Percentiles rank a stretch among this genome's conserved stretches.
These are phyloP conservation scores for Hoplodrina blanda DNA, from an alignment of 2,888 invertebrate species.

Conservation along the genomic window DNA sequence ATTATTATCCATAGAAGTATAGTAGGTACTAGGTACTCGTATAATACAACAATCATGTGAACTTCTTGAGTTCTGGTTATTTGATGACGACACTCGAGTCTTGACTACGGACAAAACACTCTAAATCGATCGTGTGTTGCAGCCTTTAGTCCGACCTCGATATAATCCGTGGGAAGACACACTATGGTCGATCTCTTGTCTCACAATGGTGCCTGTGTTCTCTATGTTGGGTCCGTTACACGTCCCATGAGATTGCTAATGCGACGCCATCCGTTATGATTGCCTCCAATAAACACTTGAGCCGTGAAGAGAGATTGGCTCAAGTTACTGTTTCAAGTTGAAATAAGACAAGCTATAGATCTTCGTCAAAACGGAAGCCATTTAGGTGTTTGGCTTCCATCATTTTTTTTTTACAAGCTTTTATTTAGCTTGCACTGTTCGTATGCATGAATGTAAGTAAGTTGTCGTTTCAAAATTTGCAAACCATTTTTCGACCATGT, in stretches of 20 bases:
- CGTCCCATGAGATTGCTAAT: conserved; percentile 66
- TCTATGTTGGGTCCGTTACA: conserved; percentile 59
- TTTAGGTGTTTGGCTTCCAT: background rate
- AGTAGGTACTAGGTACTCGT: background rate
- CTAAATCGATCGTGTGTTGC: conserved; percentile 60
- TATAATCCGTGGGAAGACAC: conserved; percentile 82
- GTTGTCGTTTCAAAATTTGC: no score
- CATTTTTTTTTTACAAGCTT: no score
- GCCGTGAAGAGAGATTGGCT: conserved; percentile 36
- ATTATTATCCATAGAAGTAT: no score
- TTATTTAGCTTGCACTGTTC: no score
- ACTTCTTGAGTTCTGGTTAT: conserved; percentile 28
- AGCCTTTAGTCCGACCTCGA: conserved; percentile 73
- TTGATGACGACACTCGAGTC: conserved; percentile 28
- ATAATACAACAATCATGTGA: conserved; percentile 34
- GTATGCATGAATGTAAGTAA: no score
- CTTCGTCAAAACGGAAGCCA: conserved; percentile 29
- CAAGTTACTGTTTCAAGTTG: conserved; percentile 32
- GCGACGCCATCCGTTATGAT: conserved; percentile 64
- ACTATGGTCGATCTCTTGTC: conserved; percentile 68
- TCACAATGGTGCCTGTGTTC: conserved; percentile 65
- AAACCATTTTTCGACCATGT: no score
- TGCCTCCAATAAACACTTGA: conserved; percentile 56
- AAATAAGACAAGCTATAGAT: conserved; percentile 29
- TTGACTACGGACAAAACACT: conserved; percentile 30